Evolutionary conservation across 1,140 invertebrate genomes (phyloP).

Genomic region (Cotesia glomerata): DNA sequence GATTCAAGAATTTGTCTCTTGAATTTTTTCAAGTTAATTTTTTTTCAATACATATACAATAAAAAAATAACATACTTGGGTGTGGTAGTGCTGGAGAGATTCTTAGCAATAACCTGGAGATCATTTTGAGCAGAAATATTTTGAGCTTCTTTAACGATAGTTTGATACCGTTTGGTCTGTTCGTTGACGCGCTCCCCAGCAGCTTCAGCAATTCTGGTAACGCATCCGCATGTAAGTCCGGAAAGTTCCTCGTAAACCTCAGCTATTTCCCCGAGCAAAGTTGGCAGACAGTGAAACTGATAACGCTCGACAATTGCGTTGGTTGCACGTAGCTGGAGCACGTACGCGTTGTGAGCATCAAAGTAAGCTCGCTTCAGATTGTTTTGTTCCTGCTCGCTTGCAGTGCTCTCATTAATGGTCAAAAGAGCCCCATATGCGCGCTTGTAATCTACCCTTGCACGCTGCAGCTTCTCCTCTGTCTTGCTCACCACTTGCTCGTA

Average conservation of each 20-base stretch:
- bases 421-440: conserved; percentile 79
- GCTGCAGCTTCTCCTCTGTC: conserved; percentile 83
- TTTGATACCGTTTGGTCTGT: conserved; percentile 53
- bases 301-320: conserved; percentile 84
- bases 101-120: conserved; percentile 53
- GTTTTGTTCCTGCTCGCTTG: conserved; percentile 63
- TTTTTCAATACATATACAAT: background rate
- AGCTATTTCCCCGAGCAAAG: conserved; percentile 52
- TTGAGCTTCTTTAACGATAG: conserved; percentile 49
- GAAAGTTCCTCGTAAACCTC: conserved; percentile 59
- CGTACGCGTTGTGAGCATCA: conserved; percentile 92
- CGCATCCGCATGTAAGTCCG: conserved; percentile 51
- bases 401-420: conserved; percentile 49
- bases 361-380: conserved; percentile 76
- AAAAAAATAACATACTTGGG: conserved; percentile 26
- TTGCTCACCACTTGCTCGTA: conserved; percentile 89
- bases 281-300: conserved; percentile 55
- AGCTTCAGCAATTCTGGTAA: conserved; percentile 53
- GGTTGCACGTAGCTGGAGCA: conserved; percentile 89
- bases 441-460: conserved; percentile 80
- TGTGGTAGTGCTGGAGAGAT: conserved; percentile 43
- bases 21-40: too few relatives aligned
- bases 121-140: conserved; percentile 46
- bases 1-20: too few relatives aligned
- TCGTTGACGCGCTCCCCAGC: conserved; percentile 48